Evolutionary conservation across 2,797 vertebrate species (phyloP).

Genomic region (Dicrostonyx torquatus): DNA sequence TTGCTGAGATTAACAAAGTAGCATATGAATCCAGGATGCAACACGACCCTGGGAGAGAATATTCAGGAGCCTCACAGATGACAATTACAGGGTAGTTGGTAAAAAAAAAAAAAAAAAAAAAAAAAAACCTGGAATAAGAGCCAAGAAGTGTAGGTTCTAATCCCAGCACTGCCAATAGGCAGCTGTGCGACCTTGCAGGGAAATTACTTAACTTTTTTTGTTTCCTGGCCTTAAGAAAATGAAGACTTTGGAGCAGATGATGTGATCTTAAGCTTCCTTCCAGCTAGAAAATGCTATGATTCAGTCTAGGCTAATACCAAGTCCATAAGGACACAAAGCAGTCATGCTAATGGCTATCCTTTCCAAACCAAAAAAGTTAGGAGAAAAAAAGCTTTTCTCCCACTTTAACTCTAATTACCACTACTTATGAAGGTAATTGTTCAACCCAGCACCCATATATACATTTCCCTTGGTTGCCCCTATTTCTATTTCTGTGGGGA

Average conservation of each 20-base stretch:
- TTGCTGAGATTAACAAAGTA: conserved; percentile 51
- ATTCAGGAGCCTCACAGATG: conserved; percentile 55
- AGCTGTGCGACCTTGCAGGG: conserved; percentile 63
- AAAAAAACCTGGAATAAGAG: conserved; percentile 62
- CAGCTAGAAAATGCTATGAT: conserved; percentile 74
- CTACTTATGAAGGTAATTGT: conserved; percentile 59
- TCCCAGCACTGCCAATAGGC: conserved; percentile 52
- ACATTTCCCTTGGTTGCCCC: conserved; percentile 72
- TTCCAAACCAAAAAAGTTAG: conserved; percentile 57
- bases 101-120: neutral
- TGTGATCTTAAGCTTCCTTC: conserved; percentile 74
- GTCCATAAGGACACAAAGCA: conserved; percentile 71
- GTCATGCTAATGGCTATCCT: conserved; percentile 78
- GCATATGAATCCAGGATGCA: conserved; percentile 69
- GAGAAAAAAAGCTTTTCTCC: conserved; percentile 71
- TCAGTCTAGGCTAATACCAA: conserved; percentile 75
- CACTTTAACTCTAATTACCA: conserved; percentile 66
- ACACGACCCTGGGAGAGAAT: conserved; percentile 68
- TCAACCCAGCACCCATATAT: conserved; percentile 76
- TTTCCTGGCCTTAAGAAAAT: conserved; percentile 66
- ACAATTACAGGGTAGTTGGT: conserved; percentile 48
- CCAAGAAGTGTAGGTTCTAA: conserved; percentile 70
- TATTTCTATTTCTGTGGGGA: conserved; percentile 72
- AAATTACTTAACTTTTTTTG: conserved; percentile 52
- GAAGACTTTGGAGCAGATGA: conserved; percentile 57